Evolutionary conservation across 2,113 vertebrate species (phyloP).

Genomic region (Myotis lucifugus): DNA sequence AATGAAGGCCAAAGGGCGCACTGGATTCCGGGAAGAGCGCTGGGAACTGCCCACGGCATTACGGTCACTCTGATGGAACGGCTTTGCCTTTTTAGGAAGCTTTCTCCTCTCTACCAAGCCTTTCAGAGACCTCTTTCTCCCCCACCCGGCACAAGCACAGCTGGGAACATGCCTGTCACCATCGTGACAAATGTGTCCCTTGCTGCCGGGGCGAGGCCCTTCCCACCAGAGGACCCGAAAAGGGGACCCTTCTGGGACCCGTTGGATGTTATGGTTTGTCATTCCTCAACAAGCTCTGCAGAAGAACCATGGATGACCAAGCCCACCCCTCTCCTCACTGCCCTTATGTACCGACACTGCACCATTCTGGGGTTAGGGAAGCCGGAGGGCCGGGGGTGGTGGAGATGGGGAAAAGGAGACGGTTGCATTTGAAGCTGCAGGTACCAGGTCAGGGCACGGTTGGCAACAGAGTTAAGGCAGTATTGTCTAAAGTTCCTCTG

Average conservation of each 20-base stretch:
- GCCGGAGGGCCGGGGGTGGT: too few species aligned
- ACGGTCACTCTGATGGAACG: not conserved
- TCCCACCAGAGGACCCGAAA: rapidly evolving
- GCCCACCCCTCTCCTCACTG: not conserved
- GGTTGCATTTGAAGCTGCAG: not conserved
- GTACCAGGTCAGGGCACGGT: not conserved
- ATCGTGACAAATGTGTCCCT: not conserved
- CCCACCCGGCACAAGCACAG: not conserved
- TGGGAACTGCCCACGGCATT: rapidly evolving
- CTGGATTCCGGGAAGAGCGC: not conserved
- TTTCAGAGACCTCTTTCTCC: not conserved
- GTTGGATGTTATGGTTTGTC: not conserved
- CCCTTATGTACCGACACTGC: not conserved
- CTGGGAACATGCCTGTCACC: not conserved
- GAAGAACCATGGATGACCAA: not conserved
- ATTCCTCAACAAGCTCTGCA: not conserved
- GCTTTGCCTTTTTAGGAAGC: constrained; percentile 30
- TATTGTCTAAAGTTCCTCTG: not conserved
- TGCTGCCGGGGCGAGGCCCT: too few species aligned
- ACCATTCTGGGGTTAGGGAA: not conserved
- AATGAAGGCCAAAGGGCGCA: not conserved
- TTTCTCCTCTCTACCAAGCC: not conserved
- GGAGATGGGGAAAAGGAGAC: not conserved
- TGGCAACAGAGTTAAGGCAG: not conserved
- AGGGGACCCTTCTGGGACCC: not conserved